A percentile compares a stretch with the other conserved stretches of the same genome.
phyloP scores from a whole-genome alignment of 1,140 invertebrate genomes.

The Lordiphosa collinella region DNA sequence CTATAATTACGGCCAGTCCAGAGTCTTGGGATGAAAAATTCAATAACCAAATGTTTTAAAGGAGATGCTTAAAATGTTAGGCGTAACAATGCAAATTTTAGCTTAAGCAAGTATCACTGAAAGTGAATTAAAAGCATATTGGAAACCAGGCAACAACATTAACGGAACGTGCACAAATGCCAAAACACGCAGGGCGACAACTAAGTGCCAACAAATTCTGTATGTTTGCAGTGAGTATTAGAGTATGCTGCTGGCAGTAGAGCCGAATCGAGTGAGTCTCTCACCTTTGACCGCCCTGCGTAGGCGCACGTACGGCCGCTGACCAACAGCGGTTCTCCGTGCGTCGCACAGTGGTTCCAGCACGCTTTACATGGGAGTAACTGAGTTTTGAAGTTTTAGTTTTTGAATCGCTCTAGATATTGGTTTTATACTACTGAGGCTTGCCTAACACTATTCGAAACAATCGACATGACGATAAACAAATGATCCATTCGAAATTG shows the following conservation, averaged over 20 bases:
- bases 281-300: constrained; percentile 1
- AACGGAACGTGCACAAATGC: constrained; percentile 68
- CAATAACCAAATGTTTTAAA: no score
- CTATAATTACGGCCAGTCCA: constrained; percentile 24
- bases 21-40: neutral
- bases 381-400: no score
- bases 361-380: no score
- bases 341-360: constrained; percentile 1
- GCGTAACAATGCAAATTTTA: no score
- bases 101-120: constrained; percentile 27
- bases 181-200: constrained; percentile 13
- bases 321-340: constrained; percentile 33
- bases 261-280: no score
- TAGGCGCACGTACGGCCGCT: constrained; percentile 33
- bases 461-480: no score
- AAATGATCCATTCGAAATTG: no score
- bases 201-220: constrained; percentile 27
- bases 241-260: no score
- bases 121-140: constrained; percentile 52
- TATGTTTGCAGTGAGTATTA: constrained; percentile 51
- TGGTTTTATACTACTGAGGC: no score
- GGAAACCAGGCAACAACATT: constrained; percentile 33
- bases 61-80: no score
- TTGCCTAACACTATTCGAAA: no score
- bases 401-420: no score